Evolutionary conservation across 2,888 invertebrate species (phyloP), one percentile per base, ranked within the genome.

Genomic region (Spisula subtruncata): DNA sequence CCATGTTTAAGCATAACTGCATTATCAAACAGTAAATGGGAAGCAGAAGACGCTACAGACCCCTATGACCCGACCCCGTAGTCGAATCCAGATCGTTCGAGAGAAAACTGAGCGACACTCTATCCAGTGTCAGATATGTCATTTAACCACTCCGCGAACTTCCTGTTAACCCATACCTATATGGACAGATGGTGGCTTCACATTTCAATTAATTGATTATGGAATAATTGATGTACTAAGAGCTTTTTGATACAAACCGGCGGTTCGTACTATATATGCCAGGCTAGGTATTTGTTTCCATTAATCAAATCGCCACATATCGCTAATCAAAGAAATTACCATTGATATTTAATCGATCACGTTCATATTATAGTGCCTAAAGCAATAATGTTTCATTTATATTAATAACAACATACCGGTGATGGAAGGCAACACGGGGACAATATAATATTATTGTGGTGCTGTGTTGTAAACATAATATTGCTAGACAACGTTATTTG

Each of bases 311-410:
- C n/a, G 25, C 25, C 60, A 25, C 60, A 25, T 66, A 25, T 51
- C n/a, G 25, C 60, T 66, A n/a, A 66, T 66, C 60, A 66, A 66
- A 66, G 60, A 66, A n/a, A 66, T 66, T 66, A 66, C 8, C 25
- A 66, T 66, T 25, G 60, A 66, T 66, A n/a, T 10, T n/a, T 25
- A 66, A 66, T n/a, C 25, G 25, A 66, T 66, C n/a, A 66, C n/a
- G n/a, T 66, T 66, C 25, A 10, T 25, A 12, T n/a, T 66, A 25
- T 25, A 66, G 20, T 66, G 5, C 60, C 60, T 25, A 25, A 25
- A 25, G 25, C 60, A 25, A 25, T 66, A 66, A 25, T 66, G 20
- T 66, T n/a, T 2, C 25, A 25, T 66, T 66, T 66, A 66, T 25
- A 66, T 66, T 66, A 20, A 25, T 66, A 25, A 66, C 60, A 60